Base-by-base conservation (phyloP, 2,888 invertebrate genomes). In the Cepaea hortensis region DNA sequence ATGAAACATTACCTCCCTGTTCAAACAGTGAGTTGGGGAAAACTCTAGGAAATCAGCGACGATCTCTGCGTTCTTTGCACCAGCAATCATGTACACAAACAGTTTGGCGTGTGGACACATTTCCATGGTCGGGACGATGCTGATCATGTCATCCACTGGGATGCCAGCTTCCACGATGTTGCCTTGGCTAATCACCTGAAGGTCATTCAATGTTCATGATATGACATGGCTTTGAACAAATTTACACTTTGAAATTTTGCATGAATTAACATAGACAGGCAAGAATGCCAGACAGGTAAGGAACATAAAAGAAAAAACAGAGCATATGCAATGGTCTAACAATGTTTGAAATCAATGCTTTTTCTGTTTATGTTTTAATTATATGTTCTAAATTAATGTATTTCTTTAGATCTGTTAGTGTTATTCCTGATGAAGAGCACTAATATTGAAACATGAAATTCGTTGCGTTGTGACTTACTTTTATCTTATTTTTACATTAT, bases 31-130 rank as follows among this genome's bases (percentile, higher is more conserved):
- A 18, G 70, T 3, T 48, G 76, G 79, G 7, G 79, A 55, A 4
- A 85, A 9, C 2, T 50, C 18, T 3, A 85, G 6, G 5, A 50
- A 96, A 91, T 98, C 97, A 0, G 97, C 97, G 7, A 98, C 96
- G 73, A 97, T 95, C 93, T 98, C 79, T 6, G 68, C 18, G 4
- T 55, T 72, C 70, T 81, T 68, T 0, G 90, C 90, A 85, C 90
- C 89, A 18, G 88, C 81, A 70, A 90, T 85, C 89, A 96, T 97
- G 93, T 97, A 97, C 3, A 97, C 97, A 84, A 97, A 95, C 81
- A 98, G 95, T 91, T 96, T 96, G 62, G 97, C 96, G 85, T 96
- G 96, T 0, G 98, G 98, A 15, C 93, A 92, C 94, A 94, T 93
- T 18, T 90, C 90, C n/a, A 91, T 89, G 2, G 94, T 94, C 9